Base-by-base conservation (phyloP, 2,888 invertebrate genomes). In the Napeogenes sylphis region DNA sequence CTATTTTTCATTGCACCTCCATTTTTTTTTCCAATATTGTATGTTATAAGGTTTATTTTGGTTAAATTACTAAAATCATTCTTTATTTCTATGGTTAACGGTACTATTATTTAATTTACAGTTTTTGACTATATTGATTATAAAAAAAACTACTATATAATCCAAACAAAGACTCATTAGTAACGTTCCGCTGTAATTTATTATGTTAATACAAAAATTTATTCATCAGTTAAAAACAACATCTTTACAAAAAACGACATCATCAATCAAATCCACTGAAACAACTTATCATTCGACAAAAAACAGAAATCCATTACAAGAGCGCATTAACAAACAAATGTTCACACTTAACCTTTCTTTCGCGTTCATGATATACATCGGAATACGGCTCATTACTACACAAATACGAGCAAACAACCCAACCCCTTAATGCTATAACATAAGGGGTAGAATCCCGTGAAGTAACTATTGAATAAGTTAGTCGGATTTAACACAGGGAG, bases 301-400 rank as follows among this genome's bases (percentile, higher is more conserved):
- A 80, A 86, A 83, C 82, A 81, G 79, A 82, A 84, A 87, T 85
- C 83, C 88, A 87, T 87, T 88, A 89, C 80, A 85, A 82, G 80
- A 81, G 81, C 80, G 82, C 86, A 87, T 89, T 88, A 86, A 88
- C 88, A 87, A 89, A 90, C 90, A 89, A 89, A 89, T 89, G 89
- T 89, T 89, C 86, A 89, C 90, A 89, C 88, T 89, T 88, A 88
- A 89, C 89, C 87, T 89, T 86, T 87, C 87, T 87, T 85, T 84
- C 79, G 77, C 77, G 73, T 77, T 76, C 75, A 77, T 77, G 87
- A 87, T 87, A 87, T 84, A 82, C 82, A 89, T 87, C 88, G 77
- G 82, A 80, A 82, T 85, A 83, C 82, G 81, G 78, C 81, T 88
- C 85, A 87, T 87, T 88, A 88, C 85, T 83, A 83, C 79, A 71